Base-by-base conservation (phyloP, 2,797 vertebrate genomes). In the Delichon dasypus region DNA sequence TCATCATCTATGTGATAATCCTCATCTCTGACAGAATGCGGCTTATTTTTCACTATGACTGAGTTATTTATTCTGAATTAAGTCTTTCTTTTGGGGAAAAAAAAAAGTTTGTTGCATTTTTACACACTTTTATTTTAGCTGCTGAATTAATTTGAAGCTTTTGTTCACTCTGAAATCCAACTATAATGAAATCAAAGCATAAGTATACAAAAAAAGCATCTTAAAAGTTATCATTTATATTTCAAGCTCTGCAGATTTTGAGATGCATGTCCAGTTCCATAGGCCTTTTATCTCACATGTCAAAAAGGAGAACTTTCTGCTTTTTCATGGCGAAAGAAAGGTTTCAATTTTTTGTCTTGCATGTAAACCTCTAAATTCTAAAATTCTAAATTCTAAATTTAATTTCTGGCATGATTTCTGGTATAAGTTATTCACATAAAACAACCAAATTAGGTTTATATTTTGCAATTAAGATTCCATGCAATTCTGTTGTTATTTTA, bases 1-100 rank as follows among this genome's bases (percentile, higher is more conserved):
- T 93, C 38, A 93, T 89, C 58, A 96, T 96, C 96, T 97, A 78
- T 93, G 67, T 68, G 98, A 95, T 96, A 97, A 98, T 97, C 79
- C 97, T 89, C 66, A 96, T 95, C 84, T 88, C 97, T 97, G 97
- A 92, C 1, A 23, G 26, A 88, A 94, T 77, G 74, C 5, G 23
- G 71, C 61, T 91, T 91, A 92, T 91, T 95, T 96, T 95, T 80
- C 66, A 61, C 85, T 50, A 11, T 29, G 45, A 95, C 71, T 70
- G 57, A 82, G 82, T 88, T 92, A 85, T 79, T 85, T 95, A 88
- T 44, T 51, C 50, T 44, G 38, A 81, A 92, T 23, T 76, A 61
- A 75, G 23, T 64, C 16, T 82, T 90, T 74, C 62, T 27, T 84
- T 71, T n/a, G 36, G 23, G 4, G 92, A 97, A 95, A 97, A 97